Conservation (phyloP, 1,140 invertebrate genomes). For the Leucophenga varia region DNA sequence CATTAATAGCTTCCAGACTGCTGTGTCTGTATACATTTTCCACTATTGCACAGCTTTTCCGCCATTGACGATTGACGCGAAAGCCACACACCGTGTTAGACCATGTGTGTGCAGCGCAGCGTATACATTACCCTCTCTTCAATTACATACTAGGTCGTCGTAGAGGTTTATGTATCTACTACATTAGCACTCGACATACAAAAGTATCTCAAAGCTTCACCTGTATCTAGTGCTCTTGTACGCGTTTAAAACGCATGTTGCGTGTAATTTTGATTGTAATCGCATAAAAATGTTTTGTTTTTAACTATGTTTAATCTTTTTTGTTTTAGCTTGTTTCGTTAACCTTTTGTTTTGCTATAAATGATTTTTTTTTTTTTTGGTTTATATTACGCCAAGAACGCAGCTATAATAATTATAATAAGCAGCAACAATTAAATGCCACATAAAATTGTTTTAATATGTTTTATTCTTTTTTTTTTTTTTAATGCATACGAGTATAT, state of each 20-base stretch:
- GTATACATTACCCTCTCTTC: slow-evolving; percentile 6
- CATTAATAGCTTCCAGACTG: no score
- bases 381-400: slow-evolving; percentile 6
- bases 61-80: slow-evolving; percentile 21
- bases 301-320: slow-evolving; percentile 50
- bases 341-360: slow-evolving; percentile 52
- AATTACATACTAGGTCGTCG: no score
- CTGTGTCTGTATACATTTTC: no score
- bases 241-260: slow-evolving; percentile 34
- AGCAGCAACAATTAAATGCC: slow-evolving; percentile 52
- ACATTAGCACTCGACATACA: no score
- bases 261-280: slow-evolving; percentile 54
- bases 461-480: slow-evolving; percentile 7
- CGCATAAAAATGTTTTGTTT: slow-evolving; percentile 53
- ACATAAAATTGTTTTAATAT: slow-evolving; percentile 47
- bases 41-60: slow-evolving; percentile 52
- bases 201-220: no score
- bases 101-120: slow-evolving; percentile 24
- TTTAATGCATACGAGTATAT: neutral
- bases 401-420: slow-evolving; percentile 24
- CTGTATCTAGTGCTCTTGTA: slow-evolving; percentile 9
- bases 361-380: slow-evolving; percentile 44
- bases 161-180: no score
- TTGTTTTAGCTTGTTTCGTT: slow-evolving; percentile 50
- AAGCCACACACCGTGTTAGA: slow-evolving; percentile 18